Evolutionary conservation across 2,113 vertebrate species (phyloP).

Genomic region (Engraulis encrasicolus): DNA sequence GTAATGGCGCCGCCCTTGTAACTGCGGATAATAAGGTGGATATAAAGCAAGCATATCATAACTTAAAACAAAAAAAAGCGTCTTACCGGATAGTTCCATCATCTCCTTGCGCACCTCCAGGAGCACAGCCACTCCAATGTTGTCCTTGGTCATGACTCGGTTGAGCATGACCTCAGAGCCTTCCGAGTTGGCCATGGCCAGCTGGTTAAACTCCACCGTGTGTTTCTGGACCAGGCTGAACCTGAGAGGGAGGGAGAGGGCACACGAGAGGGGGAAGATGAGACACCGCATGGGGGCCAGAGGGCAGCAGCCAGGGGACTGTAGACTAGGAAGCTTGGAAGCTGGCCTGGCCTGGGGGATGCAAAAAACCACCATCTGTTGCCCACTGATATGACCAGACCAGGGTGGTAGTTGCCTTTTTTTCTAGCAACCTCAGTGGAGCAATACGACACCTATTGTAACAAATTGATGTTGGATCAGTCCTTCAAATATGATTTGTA

Average conservation of each 20-base stretch:
- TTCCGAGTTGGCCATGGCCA: conserved; percentile 98
- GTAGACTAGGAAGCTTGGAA: neutral
- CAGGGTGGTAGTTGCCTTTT: too few species aligned
- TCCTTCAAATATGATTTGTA: too few species aligned
- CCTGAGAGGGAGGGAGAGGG: conserved; percentile 70
- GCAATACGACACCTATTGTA: too few species aligned
- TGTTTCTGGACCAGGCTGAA: conserved; percentile 97
- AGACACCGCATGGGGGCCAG: too few species aligned
- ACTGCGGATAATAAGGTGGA: too few species aligned
- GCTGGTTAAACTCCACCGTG: conserved; percentile 98
- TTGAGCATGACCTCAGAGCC: conserved; percentile 98
- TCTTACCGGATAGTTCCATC: conserved; percentile 93
- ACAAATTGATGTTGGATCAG: too few species aligned
- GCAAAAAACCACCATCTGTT: neutral
- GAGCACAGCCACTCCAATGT: conserved; percentile 94
- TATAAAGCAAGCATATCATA: too few species aligned
- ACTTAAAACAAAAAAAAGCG: too few species aligned
- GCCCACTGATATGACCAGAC: too few species aligned
- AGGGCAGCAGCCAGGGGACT: too few species aligned
- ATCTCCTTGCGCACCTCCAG: conserved; percentile 93
- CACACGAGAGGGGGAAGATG: neutral
- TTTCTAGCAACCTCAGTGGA: too few species aligned
- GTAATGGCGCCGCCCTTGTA: too few species aligned
- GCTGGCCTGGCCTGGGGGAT: neutral
- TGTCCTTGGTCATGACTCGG: conserved; percentile 98